Base-by-base conservation (phyloP, 2,888 invertebrate species). In the Cerastoderma edule region DNA sequence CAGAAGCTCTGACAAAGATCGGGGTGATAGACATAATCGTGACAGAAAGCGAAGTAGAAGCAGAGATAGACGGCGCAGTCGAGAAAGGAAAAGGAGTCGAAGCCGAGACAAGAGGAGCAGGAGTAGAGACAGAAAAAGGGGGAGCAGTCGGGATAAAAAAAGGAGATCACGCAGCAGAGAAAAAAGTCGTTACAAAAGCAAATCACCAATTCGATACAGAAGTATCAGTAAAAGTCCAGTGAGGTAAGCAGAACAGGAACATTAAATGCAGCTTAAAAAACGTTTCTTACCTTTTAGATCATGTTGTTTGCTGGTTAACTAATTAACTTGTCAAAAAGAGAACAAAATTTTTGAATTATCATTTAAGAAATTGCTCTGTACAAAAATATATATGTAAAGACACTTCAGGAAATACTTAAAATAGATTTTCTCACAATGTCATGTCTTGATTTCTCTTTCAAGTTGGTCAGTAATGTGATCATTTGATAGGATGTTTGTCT, bases 111-210 rank as follows among this genome's bases (percentile, higher is more conserved):
- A 64, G n/a, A 66, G 57, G 53, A 53, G 66, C 54, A 64, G 86
- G 27, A 84, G 86, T 22, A 94, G 93, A 87, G 94, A 93, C 44
- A 84, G 91, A 5, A 84, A 84, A 33, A 67, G 84, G 16, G 69
- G 75, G 44, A 79, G 82, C n/a, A 85, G 88, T n/a, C 91, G 85
- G 92, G 93, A 79, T 10, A 54, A 78, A n/a, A 89, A 91, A 24
- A 73, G 84, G 54, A 76, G 73, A 8, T 50, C 50, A 2, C 53
- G 83, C 6, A 80, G 83, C 50, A 85, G 64, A 32, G 86, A 83
- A 28, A 77, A 65, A 32, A 50, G 69, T 10, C 66, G 74, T 27
- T 77, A 76, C 46, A 80, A 80, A 32, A 72, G 80, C 35, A 84
- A 89, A 67, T 87, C 86, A 16, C 83, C 80, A 70, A 74, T 83